Evolutionary conservation across 1,140 invertebrate species (phyloP).

Genomic region (Anadara kagoshimensis): DNA sequence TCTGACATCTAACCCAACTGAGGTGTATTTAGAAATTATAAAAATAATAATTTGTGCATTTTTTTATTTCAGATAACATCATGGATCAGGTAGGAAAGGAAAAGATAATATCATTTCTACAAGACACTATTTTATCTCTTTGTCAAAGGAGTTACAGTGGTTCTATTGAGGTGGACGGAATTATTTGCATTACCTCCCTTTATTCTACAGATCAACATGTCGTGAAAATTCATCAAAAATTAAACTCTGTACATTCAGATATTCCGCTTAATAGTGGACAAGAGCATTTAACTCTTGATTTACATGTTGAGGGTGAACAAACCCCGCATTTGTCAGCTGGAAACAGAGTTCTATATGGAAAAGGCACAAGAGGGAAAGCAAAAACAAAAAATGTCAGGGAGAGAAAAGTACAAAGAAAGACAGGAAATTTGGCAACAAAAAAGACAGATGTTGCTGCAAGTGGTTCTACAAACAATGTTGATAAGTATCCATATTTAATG

Average conservation of each 20-base stretch:
- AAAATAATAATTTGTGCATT: neutral
- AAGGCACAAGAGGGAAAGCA: neutral
- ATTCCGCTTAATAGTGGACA: conserved; percentile 9
- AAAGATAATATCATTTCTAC: conserved; percentile 6
- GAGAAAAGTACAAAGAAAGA: no score
- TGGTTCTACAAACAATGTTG: no score
- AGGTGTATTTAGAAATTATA: neutral
- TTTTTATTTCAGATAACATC: neutral
- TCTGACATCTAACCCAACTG: neutral
- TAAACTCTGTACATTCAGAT: conserved; percentile 15
- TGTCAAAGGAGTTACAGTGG: conserved; percentile 23
- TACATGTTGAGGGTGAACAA: neutral
- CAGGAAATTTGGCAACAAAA: no score
- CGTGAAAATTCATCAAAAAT: conserved; percentile 38
- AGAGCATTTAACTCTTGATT: neutral
- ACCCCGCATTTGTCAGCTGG: neutral
- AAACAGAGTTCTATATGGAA: neutral
- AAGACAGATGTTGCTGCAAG: no score
- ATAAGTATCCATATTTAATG: no score
- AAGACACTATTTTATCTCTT: conserved; percentile 18
- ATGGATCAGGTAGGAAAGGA: conserved; percentile 1
- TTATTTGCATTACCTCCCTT: conserved; percentile 31
- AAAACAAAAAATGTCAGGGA: no score
- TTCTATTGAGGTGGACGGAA: conserved; percentile 34
- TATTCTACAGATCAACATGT: conserved; percentile 33